Conservation (phyloP, 2,888 invertebrate species). For the Bedellia somnulentella region DNA sequence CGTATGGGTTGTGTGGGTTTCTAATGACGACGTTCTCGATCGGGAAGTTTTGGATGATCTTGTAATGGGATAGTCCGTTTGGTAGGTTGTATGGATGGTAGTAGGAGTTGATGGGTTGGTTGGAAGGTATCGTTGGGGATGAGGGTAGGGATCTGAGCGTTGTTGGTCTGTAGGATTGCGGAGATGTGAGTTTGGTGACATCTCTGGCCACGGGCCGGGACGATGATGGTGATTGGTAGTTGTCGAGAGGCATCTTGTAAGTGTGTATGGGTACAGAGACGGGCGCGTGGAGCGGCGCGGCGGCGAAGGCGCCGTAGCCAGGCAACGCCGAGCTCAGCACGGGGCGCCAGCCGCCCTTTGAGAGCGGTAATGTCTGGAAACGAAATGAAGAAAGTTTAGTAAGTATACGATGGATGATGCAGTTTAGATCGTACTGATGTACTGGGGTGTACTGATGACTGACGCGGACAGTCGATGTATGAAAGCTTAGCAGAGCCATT, state of each 20-base stretch:
- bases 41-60: conserved; percentile 42
- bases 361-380: conserved; percentile 47
- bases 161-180: conserved; percentile 49
- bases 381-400: not conserved
- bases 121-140: conserved; percentile 22
- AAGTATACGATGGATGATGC: no score
- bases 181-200: conserved; percentile 41
- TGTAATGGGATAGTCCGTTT: conserved; percentile 34
- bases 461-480: no score
- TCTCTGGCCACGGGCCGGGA: conserved; percentile 41
- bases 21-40: conserved; percentile 34
- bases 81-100: conserved; percentile 42
- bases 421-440: no score
- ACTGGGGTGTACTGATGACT: no score
- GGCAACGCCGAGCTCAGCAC: conserved; percentile 51
- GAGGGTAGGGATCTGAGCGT: conserved; percentile 31
- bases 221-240: conserved; percentile 38
- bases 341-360: conserved; percentile 66
- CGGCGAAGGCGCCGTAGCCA: conserved; percentile 31
- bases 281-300: conserved; percentile 32
- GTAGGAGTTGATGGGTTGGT: conserved; percentile 49
- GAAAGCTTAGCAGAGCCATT: no score
- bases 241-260: conserved; percentile 38
- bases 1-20: conserved; percentile 39
- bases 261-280: no score